Evolutionary conservation across 2,888 invertebrate species (phyloP).

Genomic region (Odontothrips loti): DNA sequence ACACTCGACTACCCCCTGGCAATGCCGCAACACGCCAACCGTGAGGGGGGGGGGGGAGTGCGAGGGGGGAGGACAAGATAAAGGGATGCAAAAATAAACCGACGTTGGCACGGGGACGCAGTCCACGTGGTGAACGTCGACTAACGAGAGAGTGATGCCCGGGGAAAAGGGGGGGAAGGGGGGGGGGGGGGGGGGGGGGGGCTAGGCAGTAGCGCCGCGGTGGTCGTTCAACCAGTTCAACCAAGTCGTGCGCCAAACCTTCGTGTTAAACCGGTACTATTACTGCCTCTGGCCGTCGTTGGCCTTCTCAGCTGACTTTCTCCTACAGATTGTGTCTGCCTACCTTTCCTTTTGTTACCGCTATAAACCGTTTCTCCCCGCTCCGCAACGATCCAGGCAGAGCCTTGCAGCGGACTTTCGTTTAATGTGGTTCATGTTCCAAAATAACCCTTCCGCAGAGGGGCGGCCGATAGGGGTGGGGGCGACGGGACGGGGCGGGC

Average conservation of each 20-base stretch:
- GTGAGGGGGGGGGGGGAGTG: neutral
- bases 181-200: no score
- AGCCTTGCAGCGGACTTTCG: neutral
- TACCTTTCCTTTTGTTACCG: no score
- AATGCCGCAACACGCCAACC: neutral
- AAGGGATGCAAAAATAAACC: neutral
- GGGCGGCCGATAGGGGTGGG: neutral
- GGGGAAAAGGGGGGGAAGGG: neutral
- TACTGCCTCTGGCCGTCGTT: no score
- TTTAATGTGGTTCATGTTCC: neutral
- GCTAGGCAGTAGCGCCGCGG: no score
- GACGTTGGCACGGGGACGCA: neutral
- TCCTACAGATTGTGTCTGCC: no score
- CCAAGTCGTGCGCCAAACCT: no score
- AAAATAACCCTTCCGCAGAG: neutral
- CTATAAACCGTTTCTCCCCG: no score
- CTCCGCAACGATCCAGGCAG: no score
- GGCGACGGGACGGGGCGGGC: neutral
- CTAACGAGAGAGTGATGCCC: neutral
- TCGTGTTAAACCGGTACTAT: no score
- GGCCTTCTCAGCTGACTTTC: no score
- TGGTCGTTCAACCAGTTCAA: no score
- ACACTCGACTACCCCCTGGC: slow-evolving; percentile 19
- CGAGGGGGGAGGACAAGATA: neutral
- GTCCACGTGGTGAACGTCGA: neutral